Evolutionary conservation across 1,140 invertebrate genomes (phyloP).

Genomic region (Vollenhovia emeryi): DNA sequence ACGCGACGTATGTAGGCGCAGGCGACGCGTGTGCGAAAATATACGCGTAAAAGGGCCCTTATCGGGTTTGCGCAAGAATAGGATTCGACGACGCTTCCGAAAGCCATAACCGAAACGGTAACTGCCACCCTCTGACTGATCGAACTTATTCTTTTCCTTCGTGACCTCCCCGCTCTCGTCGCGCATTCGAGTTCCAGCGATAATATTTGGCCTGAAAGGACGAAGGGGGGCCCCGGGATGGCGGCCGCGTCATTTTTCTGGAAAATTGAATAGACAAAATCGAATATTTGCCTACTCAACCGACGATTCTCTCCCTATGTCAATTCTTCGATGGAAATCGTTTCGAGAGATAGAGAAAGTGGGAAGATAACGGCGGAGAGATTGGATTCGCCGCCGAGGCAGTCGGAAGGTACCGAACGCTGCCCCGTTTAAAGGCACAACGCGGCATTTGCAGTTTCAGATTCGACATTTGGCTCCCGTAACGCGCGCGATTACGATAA

Average conservation of each 20-base stretch:
- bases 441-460: not conserved
- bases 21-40: constrained; percentile 73
- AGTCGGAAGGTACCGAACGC: not conserved
- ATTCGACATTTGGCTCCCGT: not conserved
- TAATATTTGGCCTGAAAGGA: constrained; percentile 68
- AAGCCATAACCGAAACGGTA: constrained; percentile 86
- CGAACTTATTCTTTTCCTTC: constrained; percentile 83
- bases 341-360: not conserved
- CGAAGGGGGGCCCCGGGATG: constrained; percentile 2
- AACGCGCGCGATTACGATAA: not conserved
- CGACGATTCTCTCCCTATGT: constrained; percentile 54
- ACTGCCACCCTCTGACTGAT: constrained; percentile 84
- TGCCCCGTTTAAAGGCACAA: not conserved
- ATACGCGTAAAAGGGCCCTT: constrained; percentile 82
- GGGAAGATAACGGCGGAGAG: not conserved
- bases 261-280: constrained; percentile 83
- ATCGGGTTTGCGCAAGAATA: constrained; percentile 86
- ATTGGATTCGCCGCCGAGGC: constrained; percentile 5
- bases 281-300: constrained; percentile 75
- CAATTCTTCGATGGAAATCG: constrained; percentile 13
- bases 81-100: constrained; percentile 85
- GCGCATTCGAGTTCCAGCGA: constrained; percentile 67
- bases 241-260: constrained; percentile 78
- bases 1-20: not conserved
- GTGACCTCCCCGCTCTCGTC: constrained; percentile 52